Evolutionary conservation across 2,797 vertebrate species (phyloP).

Genomic region (Mormyrops attenuatus): DNA sequence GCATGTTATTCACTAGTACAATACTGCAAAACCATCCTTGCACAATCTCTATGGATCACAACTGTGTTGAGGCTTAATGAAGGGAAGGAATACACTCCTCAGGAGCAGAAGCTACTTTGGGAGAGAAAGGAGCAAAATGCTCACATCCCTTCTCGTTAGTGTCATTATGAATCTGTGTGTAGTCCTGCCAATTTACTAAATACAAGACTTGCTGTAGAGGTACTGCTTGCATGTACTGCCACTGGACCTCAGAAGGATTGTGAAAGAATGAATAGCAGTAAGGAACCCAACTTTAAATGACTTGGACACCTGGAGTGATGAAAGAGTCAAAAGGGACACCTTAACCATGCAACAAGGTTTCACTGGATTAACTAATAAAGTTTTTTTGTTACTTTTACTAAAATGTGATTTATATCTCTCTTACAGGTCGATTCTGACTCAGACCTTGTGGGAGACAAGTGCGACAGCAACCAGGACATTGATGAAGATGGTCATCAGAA

Average conservation of each 20-base stretch:
- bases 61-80: slow-evolving; percentile 33
- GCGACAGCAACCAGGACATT: slow-evolving; percentile 97
- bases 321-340: slow-evolving; percentile 12
- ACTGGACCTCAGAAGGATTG: slow-evolving; percentile 36
- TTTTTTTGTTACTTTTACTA: neutral
- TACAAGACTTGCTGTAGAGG: slow-evolving; percentile 40
- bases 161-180: slow-evolving; percentile 33
- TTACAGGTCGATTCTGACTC: slow-evolving; percentile 88
- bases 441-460: slow-evolving; percentile 87
- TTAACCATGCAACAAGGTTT: neutral
- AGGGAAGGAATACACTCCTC: slow-evolving; percentile 40
- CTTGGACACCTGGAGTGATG: slow-evolving; percentile 21
- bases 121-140: slow-evolving; percentile 23
- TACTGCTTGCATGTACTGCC: slow-evolving; percentile 42
- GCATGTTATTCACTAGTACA: slow-evolving; percentile 17
- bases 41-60: slow-evolving; percentile 19
- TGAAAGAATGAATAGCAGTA: slow-evolving; percentile 25
- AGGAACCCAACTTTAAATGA: slow-evolving; percentile 26
- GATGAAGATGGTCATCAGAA: slow-evolving; percentile 98
- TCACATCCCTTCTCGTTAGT: slow-evolving; percentile 17
- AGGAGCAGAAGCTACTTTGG: neutral
- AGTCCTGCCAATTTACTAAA: slow-evolving; percentile 33
- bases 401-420: slow-evolving; percentile 36
- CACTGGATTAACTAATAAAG: neutral
- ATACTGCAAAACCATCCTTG: slow-evolving; percentile 1